Evolutionary conservation across 2,888 invertebrate genomes (phyloP).

Genomic region (Dilophus febrilis): DNA sequence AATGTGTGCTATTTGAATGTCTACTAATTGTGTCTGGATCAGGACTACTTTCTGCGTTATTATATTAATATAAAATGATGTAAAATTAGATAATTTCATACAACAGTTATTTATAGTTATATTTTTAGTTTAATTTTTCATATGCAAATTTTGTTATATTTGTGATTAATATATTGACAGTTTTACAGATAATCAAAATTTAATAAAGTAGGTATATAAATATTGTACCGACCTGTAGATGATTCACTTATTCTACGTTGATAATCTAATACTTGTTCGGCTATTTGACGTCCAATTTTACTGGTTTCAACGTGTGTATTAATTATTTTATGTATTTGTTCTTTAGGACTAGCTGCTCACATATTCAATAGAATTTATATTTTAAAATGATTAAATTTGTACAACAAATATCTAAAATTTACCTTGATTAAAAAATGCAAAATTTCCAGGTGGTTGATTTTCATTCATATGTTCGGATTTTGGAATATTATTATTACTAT

Average conservation of each 20-base stretch:
- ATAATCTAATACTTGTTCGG: conserved; percentile 52
- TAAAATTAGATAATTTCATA: not conserved
- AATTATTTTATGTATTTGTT: conserved; percentile 46
- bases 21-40: conserved; percentile 6
- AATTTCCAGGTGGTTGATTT: conserved; percentile 23
- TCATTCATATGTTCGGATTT: not conserved
- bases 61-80: not conserved
- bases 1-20: not conserved
- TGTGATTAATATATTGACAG: no score
- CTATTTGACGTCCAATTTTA: conserved; percentile 71
- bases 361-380: not conserved
- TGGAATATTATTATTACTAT: not conserved
- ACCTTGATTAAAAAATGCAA: conserved; percentile 39
- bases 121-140: not conserved
- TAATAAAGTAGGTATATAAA: conserved; percentile 2
- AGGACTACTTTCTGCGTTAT: conserved; percentile 11
- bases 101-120: not conserved
- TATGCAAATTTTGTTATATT: no score
- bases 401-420: conserved; percentile 17
- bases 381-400: conserved; percentile 1
- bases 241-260: conserved; percentile 36
- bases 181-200: not conserved
- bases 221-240: conserved; percentile 21
- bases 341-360: conserved; percentile 36
- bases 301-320: conserved; percentile 65